Evolutionary conservation across 2,888 invertebrate genomes (phyloP).

Genomic region (Cerastis leucographa): DNA sequence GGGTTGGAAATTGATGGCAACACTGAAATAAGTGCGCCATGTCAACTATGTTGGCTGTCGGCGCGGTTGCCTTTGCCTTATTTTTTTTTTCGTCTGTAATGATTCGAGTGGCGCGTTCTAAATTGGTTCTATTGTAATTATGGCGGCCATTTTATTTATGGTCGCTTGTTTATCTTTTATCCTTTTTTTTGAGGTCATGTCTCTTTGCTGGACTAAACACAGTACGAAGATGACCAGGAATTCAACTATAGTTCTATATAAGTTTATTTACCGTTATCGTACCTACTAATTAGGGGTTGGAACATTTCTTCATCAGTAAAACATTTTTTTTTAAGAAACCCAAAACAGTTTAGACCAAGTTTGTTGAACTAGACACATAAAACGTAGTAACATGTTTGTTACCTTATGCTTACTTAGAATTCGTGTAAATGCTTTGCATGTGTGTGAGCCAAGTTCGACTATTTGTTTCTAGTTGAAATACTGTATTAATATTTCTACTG

Average conservation of each 20-base stretch:
- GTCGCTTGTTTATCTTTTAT: slow-evolving; percentile 45
- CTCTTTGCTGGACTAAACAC: slow-evolving; percentile 8
- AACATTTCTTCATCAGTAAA: not conserved
- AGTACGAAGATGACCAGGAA: not conserved
- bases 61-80: slow-evolving; percentile 71
- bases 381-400: not conserved
- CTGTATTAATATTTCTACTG: not conserved
- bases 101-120: slow-evolving; percentile 70
- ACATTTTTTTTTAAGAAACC: not conserved
- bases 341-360: not conserved
- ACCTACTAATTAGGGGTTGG: not conserved
- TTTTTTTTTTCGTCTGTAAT: slow-evolving; percentile 70
- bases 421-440: not conserved
- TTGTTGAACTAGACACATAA: not conserved
- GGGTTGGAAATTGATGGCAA: slow-evolving; percentile 79
- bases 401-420: not conserved
- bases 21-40: slow-evolving; percentile 81
- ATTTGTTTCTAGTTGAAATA: not conserved
- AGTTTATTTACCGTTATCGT: not conserved
- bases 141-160: slow-evolving; percentile 60
- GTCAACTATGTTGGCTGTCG: slow-evolving; percentile 79
- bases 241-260: not conserved
- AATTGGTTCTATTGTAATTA: slow-evolving; percentile 77
- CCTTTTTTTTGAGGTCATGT: slow-evolving; percentile 38
- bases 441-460: not conserved